These are phyloP conservation scores for Lycaon pictus DNA, from an alignment of 2,113 vertebrate species.

Conservation along the genomic window DNA sequence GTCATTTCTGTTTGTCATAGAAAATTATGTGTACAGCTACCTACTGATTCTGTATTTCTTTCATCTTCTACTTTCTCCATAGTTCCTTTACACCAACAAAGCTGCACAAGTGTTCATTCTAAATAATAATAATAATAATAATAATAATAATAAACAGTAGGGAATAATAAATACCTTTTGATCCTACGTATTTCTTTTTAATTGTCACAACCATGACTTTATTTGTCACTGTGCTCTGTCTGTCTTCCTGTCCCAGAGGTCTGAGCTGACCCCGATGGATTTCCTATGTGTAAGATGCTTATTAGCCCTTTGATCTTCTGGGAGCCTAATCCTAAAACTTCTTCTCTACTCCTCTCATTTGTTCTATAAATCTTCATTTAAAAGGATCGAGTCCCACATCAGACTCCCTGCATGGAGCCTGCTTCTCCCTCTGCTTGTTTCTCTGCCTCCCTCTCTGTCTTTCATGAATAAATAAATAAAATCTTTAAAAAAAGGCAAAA, in stretches of 20 bases:
- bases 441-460: no score
- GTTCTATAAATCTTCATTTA: not conserved
- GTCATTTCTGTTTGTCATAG: not conserved
- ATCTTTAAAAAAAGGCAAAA: not conserved
- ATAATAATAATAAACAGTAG: not conserved
- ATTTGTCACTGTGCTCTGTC: no score
- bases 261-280: rapidly evolving
- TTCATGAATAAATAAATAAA: no score
- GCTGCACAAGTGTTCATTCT: not conserved
- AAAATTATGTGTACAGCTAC: not conserved
- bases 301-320: not conserved
- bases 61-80: not conserved
- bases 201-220: rapidly evolving
- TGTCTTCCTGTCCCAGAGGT: not conserved
- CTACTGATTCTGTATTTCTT: not conserved
- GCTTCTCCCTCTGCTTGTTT: no score
- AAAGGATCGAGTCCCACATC: not conserved
- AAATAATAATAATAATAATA: not conserved
- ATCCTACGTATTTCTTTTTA: not conserved
- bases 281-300: not conserved
- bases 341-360: not conserved
- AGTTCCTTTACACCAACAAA: not conserved
- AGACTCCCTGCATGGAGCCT: no score
- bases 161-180: not conserved
- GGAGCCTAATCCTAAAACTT: not conserved